Evolutionary conservation across 2,797 vertebrate genomes (phyloP).

Genomic region (Macropus fuliginosus): DNA sequence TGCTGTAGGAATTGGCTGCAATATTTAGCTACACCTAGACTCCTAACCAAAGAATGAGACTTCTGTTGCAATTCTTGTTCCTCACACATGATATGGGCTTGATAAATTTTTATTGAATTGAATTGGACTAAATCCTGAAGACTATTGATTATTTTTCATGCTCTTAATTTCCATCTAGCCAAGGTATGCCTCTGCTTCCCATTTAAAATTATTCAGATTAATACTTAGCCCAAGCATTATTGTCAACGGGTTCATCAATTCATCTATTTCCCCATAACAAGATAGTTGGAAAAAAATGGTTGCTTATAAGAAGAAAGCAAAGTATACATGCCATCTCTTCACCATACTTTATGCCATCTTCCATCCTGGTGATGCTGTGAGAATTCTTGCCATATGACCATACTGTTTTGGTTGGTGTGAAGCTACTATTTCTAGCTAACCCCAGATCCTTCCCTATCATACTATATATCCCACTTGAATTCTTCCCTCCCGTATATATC

Average conservation of each 20-base stretch:
- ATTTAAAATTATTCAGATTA: not conserved
- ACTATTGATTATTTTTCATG: not conserved
- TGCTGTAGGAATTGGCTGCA: not conserved
- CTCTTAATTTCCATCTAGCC: not conserved
- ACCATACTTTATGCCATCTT: conserved; percentile 69
- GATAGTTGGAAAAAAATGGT: not conserved
- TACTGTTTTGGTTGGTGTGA: not conserved
- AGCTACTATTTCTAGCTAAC: not conserved
- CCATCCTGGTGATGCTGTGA: not conserved
- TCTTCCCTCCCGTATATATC: not conserved
- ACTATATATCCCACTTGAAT: not conserved
- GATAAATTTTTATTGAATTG: not conserved
- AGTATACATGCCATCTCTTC: conserved; percentile 81
- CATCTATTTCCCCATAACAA: not conserved
- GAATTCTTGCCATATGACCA: not conserved
- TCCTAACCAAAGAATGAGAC: not conserved
- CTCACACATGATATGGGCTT: not conserved
- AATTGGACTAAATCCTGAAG: conserved; percentile 43
- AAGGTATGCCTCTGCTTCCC: not conserved
- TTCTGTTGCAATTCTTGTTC: not conserved
- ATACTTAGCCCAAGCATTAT: not conserved
- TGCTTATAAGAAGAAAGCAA: conserved; percentile 73
- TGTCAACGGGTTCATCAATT: not conserved
- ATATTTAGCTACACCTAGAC: not conserved
- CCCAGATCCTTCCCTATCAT: not conserved